These are phyloP conservation scores for Spicauda simplicius DNA, from an alignment of 2,888 invertebrate species.

Conservation along the genomic window DNA sequence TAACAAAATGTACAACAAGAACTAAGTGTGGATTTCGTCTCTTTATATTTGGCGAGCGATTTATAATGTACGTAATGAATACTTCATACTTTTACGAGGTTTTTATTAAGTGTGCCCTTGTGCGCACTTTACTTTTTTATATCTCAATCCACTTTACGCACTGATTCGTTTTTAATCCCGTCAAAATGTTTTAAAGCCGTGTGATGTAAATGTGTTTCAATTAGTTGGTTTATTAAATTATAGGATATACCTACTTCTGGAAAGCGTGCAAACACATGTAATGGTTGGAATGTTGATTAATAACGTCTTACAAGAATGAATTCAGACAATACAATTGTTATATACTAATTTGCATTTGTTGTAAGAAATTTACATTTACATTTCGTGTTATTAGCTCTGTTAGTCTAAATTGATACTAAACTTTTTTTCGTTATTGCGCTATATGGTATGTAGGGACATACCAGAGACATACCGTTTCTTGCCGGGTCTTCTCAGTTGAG, in stretches of 20 bases:
- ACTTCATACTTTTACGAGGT: constrained; percentile 33
- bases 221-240: neutral
- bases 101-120: constrained; percentile 26
- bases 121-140: constrained; percentile 19
- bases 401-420: too few relatives aligned
- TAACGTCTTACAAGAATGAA: too few relatives aligned
- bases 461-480: too few relatives aligned
- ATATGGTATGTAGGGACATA: too few relatives aligned
- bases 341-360: too few relatives aligned
- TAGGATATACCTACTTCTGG: neutral
- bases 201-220: neutral
- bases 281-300: too few relatives aligned
- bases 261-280: neutral
- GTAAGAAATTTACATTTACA: too few relatives aligned
- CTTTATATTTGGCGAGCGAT: constrained; percentile 34
- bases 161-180: neutral
- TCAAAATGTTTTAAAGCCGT: neutral
- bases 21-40: constrained; percentile 33
- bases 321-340: too few relatives aligned
- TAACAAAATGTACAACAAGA: constrained; percentile 40
- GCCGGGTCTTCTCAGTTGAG: too few relatives aligned
- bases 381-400: too few relatives aligned
- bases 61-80: constrained; percentile 32
- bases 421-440: too few relatives aligned
- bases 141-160: constrained; percentile 19